Evolutionary conservation across 2,888 invertebrate species (phyloP).

Genomic region (Drosophila nr. perissopoda): DNA sequence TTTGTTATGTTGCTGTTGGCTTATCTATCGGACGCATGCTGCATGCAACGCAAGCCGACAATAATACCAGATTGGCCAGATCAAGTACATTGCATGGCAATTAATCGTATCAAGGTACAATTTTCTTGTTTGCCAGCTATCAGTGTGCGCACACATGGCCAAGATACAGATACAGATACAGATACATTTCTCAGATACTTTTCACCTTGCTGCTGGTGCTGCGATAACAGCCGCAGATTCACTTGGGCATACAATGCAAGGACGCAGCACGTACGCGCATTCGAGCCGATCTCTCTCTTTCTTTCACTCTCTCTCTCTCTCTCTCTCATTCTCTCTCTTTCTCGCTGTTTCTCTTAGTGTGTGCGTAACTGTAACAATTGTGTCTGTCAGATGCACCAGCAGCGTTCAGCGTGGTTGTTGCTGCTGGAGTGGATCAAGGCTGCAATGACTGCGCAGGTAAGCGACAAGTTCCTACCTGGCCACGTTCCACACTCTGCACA

Average conservation of each 20-base stretch:
- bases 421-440: slow-evolving; percentile 63
- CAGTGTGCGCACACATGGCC: slow-evolving; percentile 36
- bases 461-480: slow-evolving; percentile 56
- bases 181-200: slow-evolving; percentile 55
- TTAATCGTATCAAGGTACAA: slow-evolving; percentile 37
- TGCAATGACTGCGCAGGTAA: slow-evolving; percentile 62
- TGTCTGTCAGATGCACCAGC: slow-evolving; percentile 47
- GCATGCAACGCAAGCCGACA: slow-evolving; percentile 9
- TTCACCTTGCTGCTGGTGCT: slow-evolving; percentile 55
- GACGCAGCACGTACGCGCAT: slow-evolving; percentile 43
- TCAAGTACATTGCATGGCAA: slow-evolving; percentile 20
- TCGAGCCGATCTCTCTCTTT: slow-evolving; percentile 1
- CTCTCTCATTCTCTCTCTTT: not conserved
- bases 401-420: slow-evolving; percentile 1
- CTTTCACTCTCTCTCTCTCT: not conserved
- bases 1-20: not conserved
- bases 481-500: slow-evolving; percentile 41
- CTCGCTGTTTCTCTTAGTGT: not conserved
- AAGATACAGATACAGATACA: slow-evolving; percentile 25
- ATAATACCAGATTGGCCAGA: slow-evolving; percentile 39
- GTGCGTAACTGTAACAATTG: slow-evolving; percentile 67
- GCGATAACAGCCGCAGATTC: slow-evolving; percentile 24
- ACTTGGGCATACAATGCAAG: slow-evolving; percentile 55
- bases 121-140: slow-evolving; percentile 27
- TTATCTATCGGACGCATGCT: not conserved